A percentile compares a stretch with the other conserved stretches of the same genome.
These are phyloP conservation scores for Phyllostomus discolor DNA, from an alignment of 2,113 vertebrate genomes.

Conservation along the genomic window DNA sequence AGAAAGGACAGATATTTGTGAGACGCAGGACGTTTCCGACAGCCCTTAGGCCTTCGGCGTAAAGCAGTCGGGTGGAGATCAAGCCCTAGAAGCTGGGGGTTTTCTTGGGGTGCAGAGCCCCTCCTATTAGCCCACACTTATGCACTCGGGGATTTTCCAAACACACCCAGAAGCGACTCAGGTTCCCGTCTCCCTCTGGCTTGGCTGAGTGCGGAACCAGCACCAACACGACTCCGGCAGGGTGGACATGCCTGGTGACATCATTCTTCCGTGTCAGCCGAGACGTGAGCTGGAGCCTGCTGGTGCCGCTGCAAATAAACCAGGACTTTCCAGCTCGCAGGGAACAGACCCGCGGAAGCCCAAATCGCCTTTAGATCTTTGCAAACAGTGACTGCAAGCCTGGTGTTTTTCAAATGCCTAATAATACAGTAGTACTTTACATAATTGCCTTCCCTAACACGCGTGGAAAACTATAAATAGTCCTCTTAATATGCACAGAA, in stretches of 20 bases:
- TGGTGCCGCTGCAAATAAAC: not conserved
- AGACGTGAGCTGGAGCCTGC: too few species aligned
- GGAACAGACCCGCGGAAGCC: not conserved
- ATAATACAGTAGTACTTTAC: constrained; percentile 40
- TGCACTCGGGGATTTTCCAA: not conserved
- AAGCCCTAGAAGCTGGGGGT: not conserved
- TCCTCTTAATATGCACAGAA: constrained; percentile 52
- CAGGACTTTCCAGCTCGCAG: not conserved
- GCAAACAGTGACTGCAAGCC: constrained; percentile 32
- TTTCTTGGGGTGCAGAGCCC: too few species aligned
- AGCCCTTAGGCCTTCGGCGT: not conserved
- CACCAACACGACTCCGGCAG: not conserved
- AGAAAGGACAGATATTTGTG: not conserved
- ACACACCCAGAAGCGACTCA: not conserved
- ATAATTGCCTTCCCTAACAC: constrained; percentile 45
- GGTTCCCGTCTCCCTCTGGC: not conserved
- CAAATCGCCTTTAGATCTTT: constrained; percentile 8
- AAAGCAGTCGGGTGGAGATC: not conserved
- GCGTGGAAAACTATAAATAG: constrained; percentile 58
- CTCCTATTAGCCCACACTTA: not conserved
- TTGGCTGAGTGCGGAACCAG: not conserved
- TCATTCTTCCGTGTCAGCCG: not conserved
- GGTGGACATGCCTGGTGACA: not conserved
- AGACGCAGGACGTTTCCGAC: not conserved
- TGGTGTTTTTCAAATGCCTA: constrained; percentile 45